Evolutionary conservation across 2,888 invertebrate species (phyloP).

Genomic region (Eupithecia inturbata): DNA sequence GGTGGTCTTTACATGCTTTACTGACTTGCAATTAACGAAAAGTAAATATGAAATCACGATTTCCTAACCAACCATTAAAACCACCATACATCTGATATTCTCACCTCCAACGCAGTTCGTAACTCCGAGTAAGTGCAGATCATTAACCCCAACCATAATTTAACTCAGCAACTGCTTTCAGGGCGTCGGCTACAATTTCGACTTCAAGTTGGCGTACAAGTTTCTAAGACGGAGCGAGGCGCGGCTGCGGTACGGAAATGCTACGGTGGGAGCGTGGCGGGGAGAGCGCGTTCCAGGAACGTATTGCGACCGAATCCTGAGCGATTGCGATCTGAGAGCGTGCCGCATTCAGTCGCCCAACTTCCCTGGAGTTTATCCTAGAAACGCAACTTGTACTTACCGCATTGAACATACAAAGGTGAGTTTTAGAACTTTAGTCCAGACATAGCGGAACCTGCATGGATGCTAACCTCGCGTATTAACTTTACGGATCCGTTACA

Average conservation of each 20-base stretch:
- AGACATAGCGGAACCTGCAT: neutral
- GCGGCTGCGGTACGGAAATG: constrained; percentile 90
- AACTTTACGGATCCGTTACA: neutral
- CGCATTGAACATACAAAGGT: constrained; percentile 86
- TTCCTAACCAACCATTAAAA: neutral
- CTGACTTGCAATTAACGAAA: neutral
- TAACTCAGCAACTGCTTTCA: constrained; percentile 59
- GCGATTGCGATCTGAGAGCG: constrained; percentile 88
- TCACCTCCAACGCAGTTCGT: neutral
- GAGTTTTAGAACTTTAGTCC: constrained; percentile 34
- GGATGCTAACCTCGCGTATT: neutral
- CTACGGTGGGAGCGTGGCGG: constrained; percentile 88
- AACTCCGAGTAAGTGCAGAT: constrained; percentile 15
- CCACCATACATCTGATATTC: neutral
- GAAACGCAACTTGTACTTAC: constrained; percentile 93
- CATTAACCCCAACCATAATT: constrained; percentile 40
- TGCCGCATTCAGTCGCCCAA: constrained; percentile 94
- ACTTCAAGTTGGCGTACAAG: constrained; percentile 93
- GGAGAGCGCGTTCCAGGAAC: constrained; percentile 90
- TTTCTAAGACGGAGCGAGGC: constrained; percentile 91
- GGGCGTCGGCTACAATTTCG: constrained; percentile 91
- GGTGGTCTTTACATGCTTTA: no score
- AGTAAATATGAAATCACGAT: neutral
- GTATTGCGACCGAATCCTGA: constrained; percentile 92
- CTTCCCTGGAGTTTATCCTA: constrained; percentile 94